Evolutionary conservation across 2,797 vertebrate species (phyloP).

Genomic region (Mergus octosetaceus): DNA sequence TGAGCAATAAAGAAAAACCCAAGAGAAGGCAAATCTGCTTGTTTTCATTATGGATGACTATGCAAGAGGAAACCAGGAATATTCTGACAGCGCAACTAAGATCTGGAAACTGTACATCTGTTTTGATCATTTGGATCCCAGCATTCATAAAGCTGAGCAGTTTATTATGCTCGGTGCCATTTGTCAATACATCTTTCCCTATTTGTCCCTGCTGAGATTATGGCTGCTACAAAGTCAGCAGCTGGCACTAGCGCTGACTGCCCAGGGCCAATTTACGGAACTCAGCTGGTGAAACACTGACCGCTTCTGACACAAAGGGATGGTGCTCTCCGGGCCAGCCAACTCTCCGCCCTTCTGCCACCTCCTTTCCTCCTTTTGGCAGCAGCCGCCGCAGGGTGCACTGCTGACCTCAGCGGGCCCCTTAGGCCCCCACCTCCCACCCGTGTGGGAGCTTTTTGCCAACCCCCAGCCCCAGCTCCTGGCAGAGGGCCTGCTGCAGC

Average conservation of each 20-base stretch:
- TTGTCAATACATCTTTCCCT: conserved; percentile 72
- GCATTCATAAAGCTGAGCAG: conserved; percentile 71
- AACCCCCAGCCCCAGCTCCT: background rate
- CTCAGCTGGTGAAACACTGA: conserved; percentile 73
- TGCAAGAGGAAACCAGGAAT: conserved; percentile 64
- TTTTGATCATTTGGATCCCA: conserved; percentile 74
- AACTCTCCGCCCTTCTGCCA: conserved; percentile 56
- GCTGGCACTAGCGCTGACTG: conserved; percentile 66
- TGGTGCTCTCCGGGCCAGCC: conserved; percentile 19
- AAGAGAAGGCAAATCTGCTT: conserved; percentile 72
- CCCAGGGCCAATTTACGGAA: conserved; percentile 70
- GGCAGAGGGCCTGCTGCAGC: conserved; percentile 41
- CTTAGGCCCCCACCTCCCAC: too few relatives aligned
- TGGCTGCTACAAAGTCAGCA: conserved; percentile 70
- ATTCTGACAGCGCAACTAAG: conserved; percentile 70
- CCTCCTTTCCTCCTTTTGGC: conserved; percentile 42
- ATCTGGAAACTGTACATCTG: conserved; percentile 75
- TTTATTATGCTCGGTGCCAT: conserved; percentile 73
- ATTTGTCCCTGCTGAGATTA: conserved; percentile 74
- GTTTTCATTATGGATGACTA: conserved; percentile 69
- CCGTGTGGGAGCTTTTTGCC: background rate
- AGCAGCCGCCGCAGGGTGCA: background rate
- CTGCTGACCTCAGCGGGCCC: too few relatives aligned
- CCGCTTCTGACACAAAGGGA: conserved; percentile 62
- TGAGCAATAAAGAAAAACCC: conserved; percentile 68